Conservation (phyloP, 2,888 invertebrate species). For the Agonopterix heracliana region DNA sequence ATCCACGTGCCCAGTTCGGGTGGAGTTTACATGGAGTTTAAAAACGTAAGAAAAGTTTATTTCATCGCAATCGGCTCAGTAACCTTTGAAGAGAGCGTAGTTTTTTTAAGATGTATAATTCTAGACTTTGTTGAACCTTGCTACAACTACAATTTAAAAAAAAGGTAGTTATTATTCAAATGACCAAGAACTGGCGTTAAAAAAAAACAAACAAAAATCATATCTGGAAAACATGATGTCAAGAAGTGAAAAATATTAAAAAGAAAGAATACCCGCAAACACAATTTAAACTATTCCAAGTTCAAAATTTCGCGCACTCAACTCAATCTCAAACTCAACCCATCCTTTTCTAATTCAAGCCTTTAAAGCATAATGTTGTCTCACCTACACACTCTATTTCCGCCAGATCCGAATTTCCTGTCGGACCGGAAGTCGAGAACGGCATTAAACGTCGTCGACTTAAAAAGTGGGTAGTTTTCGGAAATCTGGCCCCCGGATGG, state of each 20-base stretch:
- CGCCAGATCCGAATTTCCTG: slow-evolving; percentile 57
- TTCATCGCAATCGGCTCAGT: no score
- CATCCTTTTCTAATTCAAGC: slow-evolving; percentile 28
- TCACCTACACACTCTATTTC: slow-evolving; percentile 68
- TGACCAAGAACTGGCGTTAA: no score
- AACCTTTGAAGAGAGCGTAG: no score
- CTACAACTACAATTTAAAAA: no score
- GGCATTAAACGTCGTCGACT: slow-evolving; percentile 56
- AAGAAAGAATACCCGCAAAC: background rate
- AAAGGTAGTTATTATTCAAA: no score
- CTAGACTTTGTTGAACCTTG: no score
- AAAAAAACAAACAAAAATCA: background rate
- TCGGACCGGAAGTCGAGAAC: slow-evolving; percentile 36
- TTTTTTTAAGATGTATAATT: no score
- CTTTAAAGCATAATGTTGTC: slow-evolving; percentile 32
- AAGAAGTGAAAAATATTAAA: no score
- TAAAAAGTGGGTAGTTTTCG: slow-evolving; percentile 69
- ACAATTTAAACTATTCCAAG: slow-evolving; percentile 8
- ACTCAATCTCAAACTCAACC: slow-evolving; percentile 18
- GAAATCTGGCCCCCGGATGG: slow-evolving; percentile 50
- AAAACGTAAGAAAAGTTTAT: no score
- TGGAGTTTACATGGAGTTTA: no score
- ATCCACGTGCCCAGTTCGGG: no score
- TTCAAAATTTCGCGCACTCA: slow-evolving; percentile 25
- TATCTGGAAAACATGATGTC: no score